Base-by-base conservation (phyloP, 2,888 invertebrate genomes). In the Hirtodrosophila trivittata region DNA sequence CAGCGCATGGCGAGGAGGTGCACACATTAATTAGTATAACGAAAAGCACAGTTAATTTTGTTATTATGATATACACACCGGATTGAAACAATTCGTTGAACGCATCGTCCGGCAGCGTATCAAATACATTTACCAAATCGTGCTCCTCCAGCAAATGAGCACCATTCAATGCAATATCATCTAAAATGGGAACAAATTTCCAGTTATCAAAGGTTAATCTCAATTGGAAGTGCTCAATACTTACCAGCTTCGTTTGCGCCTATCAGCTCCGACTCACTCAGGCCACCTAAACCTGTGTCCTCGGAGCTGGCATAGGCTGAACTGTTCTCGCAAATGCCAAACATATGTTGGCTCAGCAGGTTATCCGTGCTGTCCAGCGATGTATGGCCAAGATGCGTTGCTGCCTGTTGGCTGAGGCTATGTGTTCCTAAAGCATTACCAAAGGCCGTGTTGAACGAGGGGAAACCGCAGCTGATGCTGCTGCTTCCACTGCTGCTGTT, bases 21-120 rank as follows among this genome's bases (percentile, higher is more conserved):
- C 85, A 84, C 75, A 84, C 85, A 78, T 71, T 60, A 77, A 78
- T 78, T 78, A 85, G 86, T 86, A 86, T 58, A 86, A 70, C 63
- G 49, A 83, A 75, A 72, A 60, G 49, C 66, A 73, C 58, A 83
- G 72, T 63, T 75, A 66, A 70, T 56, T 78, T 62, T 51, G 58
- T 68, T 73, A 64, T 75, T 49, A 70, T 67, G 54, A 80, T 66
- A 81, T 81, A 81, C 80, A 86, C 86, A 81, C 95, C 87, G 94
- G 93, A 87, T 94, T 93, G 91, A 95, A 81, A 96, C 50, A 96
- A 92, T 89, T 96, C 96, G 89, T 94, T 95, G 90, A 96, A 95
- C 87, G 95, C 95, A 89, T 95, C 95, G 63, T 95, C 94, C 66
- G 95, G 95, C 85, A 96, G 92, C 86, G 94, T 94, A 90, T 94